Evolutionary conservation across 1,140 invertebrate genomes (phyloP), one percentile per base, ranked within the genome.

Genomic region (Lerema accius): DNA sequence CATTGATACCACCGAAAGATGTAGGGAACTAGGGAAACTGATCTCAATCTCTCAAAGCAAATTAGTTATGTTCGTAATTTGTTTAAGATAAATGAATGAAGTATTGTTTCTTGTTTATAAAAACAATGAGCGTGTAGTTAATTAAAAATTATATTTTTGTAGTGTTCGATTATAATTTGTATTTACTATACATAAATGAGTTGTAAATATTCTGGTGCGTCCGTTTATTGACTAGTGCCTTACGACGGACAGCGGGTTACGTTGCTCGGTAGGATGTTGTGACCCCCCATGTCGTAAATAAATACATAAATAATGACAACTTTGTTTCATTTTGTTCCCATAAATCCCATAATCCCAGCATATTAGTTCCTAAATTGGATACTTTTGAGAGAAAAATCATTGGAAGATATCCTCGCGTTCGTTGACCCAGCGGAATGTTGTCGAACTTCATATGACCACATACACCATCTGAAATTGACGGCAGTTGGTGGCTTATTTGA

Each of bases 221-320:
- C 74, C 78, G 80, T 82, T 80, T 75, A 64, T 73, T 66, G 65
- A 78, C 73, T 82, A 86, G 82, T 86, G 82, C 84, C 84, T 86
- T 86, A 86, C 76, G 68, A 71, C 77, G 82, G 80, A 84, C 73
- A 72, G 49, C 79, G 73, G 72, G 75, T 83, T 86, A 71, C 69
- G 68, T 84, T 86, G 84, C 82, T 79, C 73, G 67, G 71, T 81
- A 79, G 74, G 72, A 80, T 77, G 62, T 76, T 81, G 55, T 78
- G 65, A 80, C 73, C 65, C 76, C 65, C 80, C 70, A 73, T 76
- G 32, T 39, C 62, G 46, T 76, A 72, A 80, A 63, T 80, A 71
- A 71, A 71, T 55, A n/a, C n/a, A 67, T 32, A 7, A 32, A 42
- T 55, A 19, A 39, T 19, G 4, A 10, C 6, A 19, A n/a, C n/a